Evolutionary conservation across 30 jellyfish, hydroid and myxozoan genomes (phyloP).

Genomic region (Aurelia coerulea): DNA sequence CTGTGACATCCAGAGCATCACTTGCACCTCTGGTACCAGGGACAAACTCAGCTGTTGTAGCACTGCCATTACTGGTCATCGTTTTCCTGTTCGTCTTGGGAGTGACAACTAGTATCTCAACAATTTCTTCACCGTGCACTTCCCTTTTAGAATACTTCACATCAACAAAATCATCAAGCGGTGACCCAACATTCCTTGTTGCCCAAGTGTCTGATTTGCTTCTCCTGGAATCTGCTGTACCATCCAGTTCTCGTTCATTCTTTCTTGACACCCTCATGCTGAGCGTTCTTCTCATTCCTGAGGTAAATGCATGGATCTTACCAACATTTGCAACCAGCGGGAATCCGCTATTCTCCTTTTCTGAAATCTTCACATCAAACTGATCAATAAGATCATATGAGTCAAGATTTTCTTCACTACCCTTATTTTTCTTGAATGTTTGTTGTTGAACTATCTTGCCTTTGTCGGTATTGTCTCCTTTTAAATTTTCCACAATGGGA

Average conservation of each 20-base stretch:
- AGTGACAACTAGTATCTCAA: slow-evolving; percentile 53
- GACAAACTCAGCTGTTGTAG: not conserved
- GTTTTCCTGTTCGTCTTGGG: not conserved
- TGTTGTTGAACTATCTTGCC: no score
- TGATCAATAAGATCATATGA: slow-evolving; percentile 53
- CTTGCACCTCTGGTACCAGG: not conserved
- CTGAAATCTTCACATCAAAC: slow-evolving; percentile 60
- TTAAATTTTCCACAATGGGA: no score
- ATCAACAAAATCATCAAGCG: slow-evolving; percentile 46
- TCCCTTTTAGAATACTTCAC: slow-evolving; percentile 27
- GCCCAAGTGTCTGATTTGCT: slow-evolving; percentile 49
- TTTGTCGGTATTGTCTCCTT: no score
- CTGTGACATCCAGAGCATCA: slow-evolving; percentile 6
- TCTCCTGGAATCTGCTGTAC: slow-evolving; percentile 16
- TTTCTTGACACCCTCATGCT: slow-evolving; percentile 20
- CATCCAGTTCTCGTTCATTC: not conserved
- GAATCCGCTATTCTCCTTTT: not conserved
- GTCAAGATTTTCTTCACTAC: slow-evolving; percentile 22
- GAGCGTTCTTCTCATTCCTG: slow-evolving; percentile 39
- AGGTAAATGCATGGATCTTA: slow-evolving; percentile 42
- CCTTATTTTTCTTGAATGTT: no score
- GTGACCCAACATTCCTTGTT: not conserved
- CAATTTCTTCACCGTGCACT: slow-evolving; percentile 43
- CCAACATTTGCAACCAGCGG: not conserved
- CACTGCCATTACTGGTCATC: not conserved